phyloP scores from a whole-genome alignment of 30 jellyfish, hydroid and myxozoan genomes.

The Turritopsis dohrnii region DNA sequence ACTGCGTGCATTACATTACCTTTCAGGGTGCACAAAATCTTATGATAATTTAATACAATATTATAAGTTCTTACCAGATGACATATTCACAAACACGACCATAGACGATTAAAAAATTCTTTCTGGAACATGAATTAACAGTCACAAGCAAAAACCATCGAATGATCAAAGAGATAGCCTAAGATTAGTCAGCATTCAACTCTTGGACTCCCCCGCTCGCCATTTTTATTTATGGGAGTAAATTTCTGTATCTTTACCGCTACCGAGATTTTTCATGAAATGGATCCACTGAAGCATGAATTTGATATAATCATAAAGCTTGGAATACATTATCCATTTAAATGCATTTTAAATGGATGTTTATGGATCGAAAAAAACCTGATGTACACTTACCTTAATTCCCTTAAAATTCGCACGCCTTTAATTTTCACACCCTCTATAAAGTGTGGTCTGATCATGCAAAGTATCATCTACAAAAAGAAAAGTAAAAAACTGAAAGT shows the following conservation, averaged over 20 bases:
- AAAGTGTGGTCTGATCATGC: too few species aligned
- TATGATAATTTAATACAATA: neutral
- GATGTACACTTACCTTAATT: too few species aligned
- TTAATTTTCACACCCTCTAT: too few species aligned
- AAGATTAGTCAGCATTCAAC: conserved; percentile 7
- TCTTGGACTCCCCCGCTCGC: conserved; percentile 12
- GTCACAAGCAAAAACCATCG: neutral
- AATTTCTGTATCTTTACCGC: conserved; percentile 3
- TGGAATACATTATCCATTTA: too few species aligned
- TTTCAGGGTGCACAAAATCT: neutral
- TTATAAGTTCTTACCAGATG: conserved; percentile 55
- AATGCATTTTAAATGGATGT: too few species aligned
- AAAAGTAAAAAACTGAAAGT: too few species aligned
- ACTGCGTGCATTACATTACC: neutral
- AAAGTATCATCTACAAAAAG: too few species aligned
- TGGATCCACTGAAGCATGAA: neutral
- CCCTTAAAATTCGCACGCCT: too few species aligned
- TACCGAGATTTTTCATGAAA: neutral
- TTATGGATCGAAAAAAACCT: too few species aligned
- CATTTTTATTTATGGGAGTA: conserved; percentile 15
- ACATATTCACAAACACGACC: conserved; percentile 88
- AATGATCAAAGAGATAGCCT: conserved; percentile 2
- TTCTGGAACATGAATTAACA: conserved; percentile 11
- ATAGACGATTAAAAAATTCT: conserved; percentile 27
- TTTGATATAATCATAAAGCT: neutral